These are phyloP conservation scores for Thamnophis sirtalis DNA, from an alignment of 2,113 vertebrate species.

Conservation along the genomic window DNA sequence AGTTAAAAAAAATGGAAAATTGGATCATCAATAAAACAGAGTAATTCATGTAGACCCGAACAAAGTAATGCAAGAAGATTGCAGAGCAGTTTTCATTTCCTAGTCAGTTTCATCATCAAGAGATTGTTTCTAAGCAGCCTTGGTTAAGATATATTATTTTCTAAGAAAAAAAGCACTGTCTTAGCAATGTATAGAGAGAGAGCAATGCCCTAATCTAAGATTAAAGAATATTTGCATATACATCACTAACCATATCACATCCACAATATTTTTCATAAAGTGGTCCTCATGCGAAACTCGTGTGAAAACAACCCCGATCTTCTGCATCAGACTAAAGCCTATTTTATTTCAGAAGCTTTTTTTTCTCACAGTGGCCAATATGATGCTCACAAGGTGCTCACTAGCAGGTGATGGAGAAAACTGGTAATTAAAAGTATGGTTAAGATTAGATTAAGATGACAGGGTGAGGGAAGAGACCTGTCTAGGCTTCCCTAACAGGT, in stretches of 20 bases:
- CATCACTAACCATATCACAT: not conserved
- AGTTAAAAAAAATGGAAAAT: conserved; percentile 37
- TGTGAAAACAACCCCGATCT: not conserved
- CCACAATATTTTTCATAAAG: not conserved
- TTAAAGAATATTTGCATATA: not conserved
- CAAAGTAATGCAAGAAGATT: conserved; percentile 22
- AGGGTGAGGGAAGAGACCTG: too few species aligned
- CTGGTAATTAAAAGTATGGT: not conserved
- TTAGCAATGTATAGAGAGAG: not conserved
- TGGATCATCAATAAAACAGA: conserved; percentile 19
- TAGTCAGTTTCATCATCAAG: conserved; percentile 9
- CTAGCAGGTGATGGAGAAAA: not conserved
- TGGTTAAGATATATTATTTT: not conserved
- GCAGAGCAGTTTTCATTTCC: conserved; percentile 5
- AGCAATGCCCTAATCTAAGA: not conserved
- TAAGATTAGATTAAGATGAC: too few species aligned
- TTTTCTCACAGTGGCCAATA: not conserved
- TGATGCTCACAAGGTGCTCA: not conserved
- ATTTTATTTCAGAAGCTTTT: not conserved
- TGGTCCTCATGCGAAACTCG: not conserved
- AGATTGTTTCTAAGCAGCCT: not conserved
- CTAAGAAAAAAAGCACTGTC: not conserved
- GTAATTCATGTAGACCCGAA: conserved; percentile 8
- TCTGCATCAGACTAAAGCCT: not conserved
- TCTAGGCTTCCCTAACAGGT: too few species aligned